Evolutionary conservation across 2,888 invertebrate species (phyloP).

Genomic region (Crocallis elinguaria): DNA sequence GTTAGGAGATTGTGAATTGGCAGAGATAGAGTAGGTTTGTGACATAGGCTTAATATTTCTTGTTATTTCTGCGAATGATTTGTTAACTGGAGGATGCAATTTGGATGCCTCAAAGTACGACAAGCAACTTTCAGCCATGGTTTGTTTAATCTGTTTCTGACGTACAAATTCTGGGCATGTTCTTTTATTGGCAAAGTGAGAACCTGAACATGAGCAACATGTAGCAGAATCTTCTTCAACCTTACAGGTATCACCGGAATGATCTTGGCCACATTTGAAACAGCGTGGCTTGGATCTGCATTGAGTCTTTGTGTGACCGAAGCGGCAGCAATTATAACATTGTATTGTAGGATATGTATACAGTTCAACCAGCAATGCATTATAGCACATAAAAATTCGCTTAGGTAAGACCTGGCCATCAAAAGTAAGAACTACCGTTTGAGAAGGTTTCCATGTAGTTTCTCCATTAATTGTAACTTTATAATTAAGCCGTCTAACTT

Average conservation of each 20-base stretch:
- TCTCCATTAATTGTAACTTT: neutral
- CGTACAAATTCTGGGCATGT: conserved; percentile 30
- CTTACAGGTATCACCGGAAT: conserved; percentile 24
- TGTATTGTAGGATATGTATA: conserved; percentile 4
- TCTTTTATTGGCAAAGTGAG: conserved; percentile 25
- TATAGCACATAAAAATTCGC: neutral
- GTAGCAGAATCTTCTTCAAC: conserved; percentile 1
- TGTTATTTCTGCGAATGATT: no score
- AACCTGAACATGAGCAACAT: conserved; percentile 27
- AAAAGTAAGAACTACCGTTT: conserved; percentile 10
- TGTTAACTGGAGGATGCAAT: no score
- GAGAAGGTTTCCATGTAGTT: conserved; percentile 4
- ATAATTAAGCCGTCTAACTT: no score
- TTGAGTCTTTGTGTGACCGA: conserved; percentile 33
- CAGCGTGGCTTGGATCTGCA: conserved; percentile 38
- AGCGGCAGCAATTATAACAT: conserved; percentile 31
- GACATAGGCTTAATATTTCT: no score
- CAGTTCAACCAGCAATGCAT: neutral
- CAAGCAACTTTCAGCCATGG: conserved; percentile 31
- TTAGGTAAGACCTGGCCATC: neutral
- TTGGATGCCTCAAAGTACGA: conserved; percentile 30
- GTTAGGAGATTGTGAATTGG: no score
- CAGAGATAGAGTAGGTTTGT: no score
- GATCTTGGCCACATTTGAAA: conserved; percentile 25
- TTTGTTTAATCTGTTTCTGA: conserved; percentile 32